Evolutionary conservation across 2,797 vertebrate species (phyloP).

Genomic region (Syngnathus acus): DNA sequence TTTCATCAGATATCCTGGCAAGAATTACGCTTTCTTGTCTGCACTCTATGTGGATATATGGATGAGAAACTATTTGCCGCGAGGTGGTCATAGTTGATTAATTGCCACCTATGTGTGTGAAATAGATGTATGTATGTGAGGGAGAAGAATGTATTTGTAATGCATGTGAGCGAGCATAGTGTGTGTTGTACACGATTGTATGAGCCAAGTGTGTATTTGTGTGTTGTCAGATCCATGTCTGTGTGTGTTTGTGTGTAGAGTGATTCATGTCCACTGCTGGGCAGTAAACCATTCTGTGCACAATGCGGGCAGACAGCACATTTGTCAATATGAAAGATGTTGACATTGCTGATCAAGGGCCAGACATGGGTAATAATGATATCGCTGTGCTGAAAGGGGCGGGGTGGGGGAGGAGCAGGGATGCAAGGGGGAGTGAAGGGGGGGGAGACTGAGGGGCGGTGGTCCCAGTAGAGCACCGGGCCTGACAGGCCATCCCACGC

Average conservation of each 20-base stretch:
- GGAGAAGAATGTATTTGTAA: constrained; percentile 68
- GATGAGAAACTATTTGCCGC: constrained; percentile 30
- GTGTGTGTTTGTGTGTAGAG: constrained; percentile 55
- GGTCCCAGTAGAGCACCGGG: constrained; percentile 63
- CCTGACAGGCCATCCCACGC: constrained; percentile 64
- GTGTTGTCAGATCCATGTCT: constrained; percentile 36
- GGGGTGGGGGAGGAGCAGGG: constrained; percentile 45
- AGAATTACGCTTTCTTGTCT: constrained; percentile 88
- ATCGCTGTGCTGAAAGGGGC: constrained; percentile 76
- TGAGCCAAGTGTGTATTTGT: constrained; percentile 31
- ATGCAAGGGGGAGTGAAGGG: constrained; percentile 50
- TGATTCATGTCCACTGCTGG: constrained; percentile 99
- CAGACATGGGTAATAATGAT: constrained; percentile 95
- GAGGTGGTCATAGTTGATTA: constrained; percentile 58
- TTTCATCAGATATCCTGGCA: constrained; percentile 85
- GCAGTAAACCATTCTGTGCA: constrained; percentile 98
- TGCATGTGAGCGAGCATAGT: constrained; percentile 24
- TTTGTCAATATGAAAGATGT: constrained; percentile 99
- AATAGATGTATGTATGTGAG: constrained; percentile 59
- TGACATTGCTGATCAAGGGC: constrained; percentile 98
- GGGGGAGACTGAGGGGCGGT: constrained; percentile 22
- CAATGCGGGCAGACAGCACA: constrained; percentile 98
- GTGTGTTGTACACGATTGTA: constrained; percentile 24
- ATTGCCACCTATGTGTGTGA: constrained; percentile 47
- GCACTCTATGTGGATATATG: constrained; percentile 30